phyloP scores from a whole-genome alignment of 2,113 vertebrate genomes.

The Ciconia maguari region DNA sequence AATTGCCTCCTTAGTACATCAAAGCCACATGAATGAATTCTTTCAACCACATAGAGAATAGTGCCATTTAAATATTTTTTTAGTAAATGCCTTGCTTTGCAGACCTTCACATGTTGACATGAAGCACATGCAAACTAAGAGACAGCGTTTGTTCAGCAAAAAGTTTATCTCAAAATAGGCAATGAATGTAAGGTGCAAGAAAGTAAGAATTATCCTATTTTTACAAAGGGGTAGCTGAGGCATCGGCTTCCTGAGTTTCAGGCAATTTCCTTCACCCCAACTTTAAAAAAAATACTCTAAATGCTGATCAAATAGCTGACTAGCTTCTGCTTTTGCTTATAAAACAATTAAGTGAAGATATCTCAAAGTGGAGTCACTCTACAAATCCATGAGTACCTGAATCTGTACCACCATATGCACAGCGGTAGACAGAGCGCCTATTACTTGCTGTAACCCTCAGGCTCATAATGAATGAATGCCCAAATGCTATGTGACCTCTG shows the following conservation, averaged over 20 bases:
- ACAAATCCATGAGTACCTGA: background rate
- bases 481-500: background rate
- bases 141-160: background rate
- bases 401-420: rapidly evolving
- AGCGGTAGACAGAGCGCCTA: rapidly evolving
- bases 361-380: background rate
- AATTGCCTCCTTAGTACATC: background rate
- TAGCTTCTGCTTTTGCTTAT: background rate
- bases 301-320: background rate
- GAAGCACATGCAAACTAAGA: background rate
- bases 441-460: background rate
- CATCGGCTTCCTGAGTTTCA: background rate
- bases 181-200: background rate
- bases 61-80: background rate
- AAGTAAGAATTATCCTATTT: background rate
- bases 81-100: background rate
- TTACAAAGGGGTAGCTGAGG: background rate
- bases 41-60: background rate
- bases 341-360: background rate
- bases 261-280: background rate
- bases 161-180: background rate
- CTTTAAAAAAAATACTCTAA: background rate
- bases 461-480: background rate
- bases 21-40: background rate
- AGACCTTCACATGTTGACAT: background rate